Conservation (phyloP, 2,888 invertebrate genomes). For the Synanthedon myopaeformis region DNA sequence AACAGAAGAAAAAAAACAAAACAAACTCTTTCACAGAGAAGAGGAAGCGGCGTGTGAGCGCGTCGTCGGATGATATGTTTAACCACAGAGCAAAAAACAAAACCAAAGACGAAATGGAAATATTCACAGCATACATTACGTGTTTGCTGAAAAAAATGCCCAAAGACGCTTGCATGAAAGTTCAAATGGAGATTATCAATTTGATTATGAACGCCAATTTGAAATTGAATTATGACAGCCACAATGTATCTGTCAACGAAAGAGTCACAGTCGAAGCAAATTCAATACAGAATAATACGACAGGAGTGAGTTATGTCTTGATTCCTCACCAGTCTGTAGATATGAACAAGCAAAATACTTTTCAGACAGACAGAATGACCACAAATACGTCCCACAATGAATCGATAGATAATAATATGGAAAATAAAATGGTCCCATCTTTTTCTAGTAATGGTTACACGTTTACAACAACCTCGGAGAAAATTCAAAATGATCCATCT, state of each 20-base stretch:
- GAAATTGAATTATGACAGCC: background rate
- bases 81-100: conserved; percentile 3
- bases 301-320: background rate
- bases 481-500: too few species aligned
- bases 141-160: conserved; percentile 34
- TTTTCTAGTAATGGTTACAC: too few species aligned
- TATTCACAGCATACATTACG: conserved; percentile 32
- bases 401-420: too few species aligned
- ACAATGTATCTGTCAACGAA: background rate
- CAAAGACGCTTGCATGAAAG: conserved; percentile 18
- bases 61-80: background rate
- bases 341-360: too few species aligned
- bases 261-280: background rate
- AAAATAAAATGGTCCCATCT: too few species aligned
- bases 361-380: too few species aligned
- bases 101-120: conserved; percentile 23
- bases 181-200: conserved; percentile 42
- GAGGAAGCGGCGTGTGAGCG: background rate
- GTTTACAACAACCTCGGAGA: too few species aligned
- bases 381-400: too few species aligned
- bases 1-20: background rate
- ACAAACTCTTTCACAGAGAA: background rate
- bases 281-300: background rate
- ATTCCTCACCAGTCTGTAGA: background rate
- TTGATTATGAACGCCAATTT: conserved; percentile 32